Percentiles rank a stretch among this genome's conserved stretches.
Conservation (phyloP, 2,113 vertebrate species). For the Glareola pratincola region DNA sequence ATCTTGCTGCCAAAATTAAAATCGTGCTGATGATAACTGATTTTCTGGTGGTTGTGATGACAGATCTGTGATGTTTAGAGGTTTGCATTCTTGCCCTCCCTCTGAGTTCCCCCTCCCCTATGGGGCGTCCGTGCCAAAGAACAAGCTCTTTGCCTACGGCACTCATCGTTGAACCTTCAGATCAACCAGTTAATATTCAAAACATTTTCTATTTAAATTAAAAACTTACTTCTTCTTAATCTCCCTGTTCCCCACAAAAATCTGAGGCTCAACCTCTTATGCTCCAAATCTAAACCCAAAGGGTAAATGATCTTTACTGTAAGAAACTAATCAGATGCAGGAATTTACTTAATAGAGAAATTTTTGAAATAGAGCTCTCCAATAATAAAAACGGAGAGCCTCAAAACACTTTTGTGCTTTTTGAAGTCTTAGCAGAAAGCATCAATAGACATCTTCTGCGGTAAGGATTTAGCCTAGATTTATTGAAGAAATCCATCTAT, state of each 20-base stretch:
- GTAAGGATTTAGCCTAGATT: slow-evolving; percentile 3
- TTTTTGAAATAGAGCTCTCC: slow-evolving; percentile 37
- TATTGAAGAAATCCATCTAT: slow-evolving; percentile 37
- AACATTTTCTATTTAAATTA: slow-evolving; percentile 67
- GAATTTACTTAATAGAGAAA: slow-evolving; percentile 43
- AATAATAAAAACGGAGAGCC: slow-evolving; percentile 4
- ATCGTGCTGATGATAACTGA: slow-evolving; percentile 21
- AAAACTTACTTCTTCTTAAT: slow-evolving; percentile 43
- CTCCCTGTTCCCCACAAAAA: slow-evolving; percentile 8
- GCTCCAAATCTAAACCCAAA: slow-evolving; percentile 24
- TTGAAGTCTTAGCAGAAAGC: slow-evolving; percentile 49
- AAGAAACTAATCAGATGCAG: slow-evolving; percentile 56
- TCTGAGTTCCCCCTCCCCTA: slow-evolving; percentile 23
- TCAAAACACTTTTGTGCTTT: slow-evolving; percentile 36
- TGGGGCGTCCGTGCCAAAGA: neutral
- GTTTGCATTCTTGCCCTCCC: slow-evolving; percentile 55
- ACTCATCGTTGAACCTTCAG: slow-evolving; percentile 7
- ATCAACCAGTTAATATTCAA: slow-evolving; percentile 58
- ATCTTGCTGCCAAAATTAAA: slow-evolving; percentile 7
- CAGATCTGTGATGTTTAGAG: slow-evolving; percentile 50
- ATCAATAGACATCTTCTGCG: slow-evolving; percentile 17
- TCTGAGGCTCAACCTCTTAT: slow-evolving; percentile 31
- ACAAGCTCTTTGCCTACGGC: slow-evolving; percentile 44
- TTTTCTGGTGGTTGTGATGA: slow-evolving; percentile 44
- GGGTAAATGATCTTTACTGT: slow-evolving; percentile 34